phyloP scores from a whole-genome alignment of 2,797 vertebrate genomes.

The Cynopterus sphinx region DNA sequence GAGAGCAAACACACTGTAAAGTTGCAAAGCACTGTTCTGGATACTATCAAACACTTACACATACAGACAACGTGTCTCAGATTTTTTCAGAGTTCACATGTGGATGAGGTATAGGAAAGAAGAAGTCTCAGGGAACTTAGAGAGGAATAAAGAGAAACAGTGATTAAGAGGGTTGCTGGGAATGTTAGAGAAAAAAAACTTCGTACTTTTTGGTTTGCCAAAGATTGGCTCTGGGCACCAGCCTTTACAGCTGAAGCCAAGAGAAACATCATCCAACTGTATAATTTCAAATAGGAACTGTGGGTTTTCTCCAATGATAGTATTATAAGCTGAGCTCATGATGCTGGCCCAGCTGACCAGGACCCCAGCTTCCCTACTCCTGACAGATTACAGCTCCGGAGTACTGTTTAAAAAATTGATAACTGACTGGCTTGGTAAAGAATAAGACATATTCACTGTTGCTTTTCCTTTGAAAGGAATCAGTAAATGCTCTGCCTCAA shows the following conservation, averaged over 20 bases:
- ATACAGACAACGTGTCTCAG: neutral
- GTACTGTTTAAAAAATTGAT: neutral
- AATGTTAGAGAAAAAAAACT: conserved; percentile 28
- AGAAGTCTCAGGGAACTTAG: conserved; percentile 3
- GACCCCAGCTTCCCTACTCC: neutral
- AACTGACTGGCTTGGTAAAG: neutral
- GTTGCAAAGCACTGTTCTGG: neutral
- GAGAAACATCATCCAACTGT: conserved; percentile 61
- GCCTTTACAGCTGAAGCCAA: conserved; percentile 65
- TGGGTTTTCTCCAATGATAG: conserved; percentile 33
- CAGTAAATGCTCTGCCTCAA: neutral
- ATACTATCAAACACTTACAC: neutral
- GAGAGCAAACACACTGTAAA: neutral
- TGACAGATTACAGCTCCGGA: neutral
- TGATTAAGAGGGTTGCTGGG: conserved; percentile 52
- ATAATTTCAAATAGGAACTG: conserved; percentile 48
- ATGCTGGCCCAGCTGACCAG: neutral
- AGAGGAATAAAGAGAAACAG: conserved; percentile 30
- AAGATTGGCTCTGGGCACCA: conserved; percentile 64
- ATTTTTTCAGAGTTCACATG: neutral
- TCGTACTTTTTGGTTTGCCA: conserved; percentile 47
- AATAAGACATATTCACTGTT: neutral
- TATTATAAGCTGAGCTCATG: neutral
- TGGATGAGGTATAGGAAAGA: conserved; percentile 2
- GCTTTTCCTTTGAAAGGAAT: conserved; percentile 28